These are phyloP conservation scores for Dufourea novaeangliae DNA, from an alignment of 1,140 invertebrate genomes.

Conservation along the genomic window DNA sequence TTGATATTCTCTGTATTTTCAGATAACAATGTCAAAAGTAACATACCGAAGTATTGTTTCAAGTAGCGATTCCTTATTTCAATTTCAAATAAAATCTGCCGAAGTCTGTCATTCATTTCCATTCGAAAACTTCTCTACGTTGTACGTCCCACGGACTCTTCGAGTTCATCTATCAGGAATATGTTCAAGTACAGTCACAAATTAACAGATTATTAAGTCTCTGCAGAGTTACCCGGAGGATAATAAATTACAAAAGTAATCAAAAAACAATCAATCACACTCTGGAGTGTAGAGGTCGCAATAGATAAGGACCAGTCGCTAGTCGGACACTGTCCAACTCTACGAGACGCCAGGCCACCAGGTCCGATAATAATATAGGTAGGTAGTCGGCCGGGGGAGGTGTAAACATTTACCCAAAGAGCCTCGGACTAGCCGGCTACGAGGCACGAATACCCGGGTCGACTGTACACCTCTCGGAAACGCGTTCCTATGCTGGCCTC, in stretches of 20 bases:
- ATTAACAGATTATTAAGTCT: too few species aligned
- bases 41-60: too few species aligned
- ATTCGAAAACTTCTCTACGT: too few species aligned
- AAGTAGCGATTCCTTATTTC: too few species aligned
- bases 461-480: conserved; percentile 51
- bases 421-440: conserved; percentile 28
- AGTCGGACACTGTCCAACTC: conserved; percentile 25
- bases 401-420: conserved; percentile 53
- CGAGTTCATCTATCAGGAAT: background rate
- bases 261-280: background rate
- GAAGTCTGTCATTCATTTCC: too few species aligned
- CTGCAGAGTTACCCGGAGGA: background rate
- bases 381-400: conserved; percentile 5
- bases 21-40: too few species aligned
- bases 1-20: too few species aligned
- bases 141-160: background rate
- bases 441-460: conserved; percentile 35
- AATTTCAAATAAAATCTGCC: too few species aligned
- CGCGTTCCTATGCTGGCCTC: conserved; percentile 45
- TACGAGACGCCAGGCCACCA: background rate
- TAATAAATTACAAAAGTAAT: background rate
- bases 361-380: conserved; percentile 34
- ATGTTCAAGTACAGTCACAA: background rate
- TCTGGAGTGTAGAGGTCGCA: background rate
- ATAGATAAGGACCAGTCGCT: conserved; percentile 21